Conservation (phyloP, 2,888 invertebrate species). For the Scaptomyza tumidula region DNA sequence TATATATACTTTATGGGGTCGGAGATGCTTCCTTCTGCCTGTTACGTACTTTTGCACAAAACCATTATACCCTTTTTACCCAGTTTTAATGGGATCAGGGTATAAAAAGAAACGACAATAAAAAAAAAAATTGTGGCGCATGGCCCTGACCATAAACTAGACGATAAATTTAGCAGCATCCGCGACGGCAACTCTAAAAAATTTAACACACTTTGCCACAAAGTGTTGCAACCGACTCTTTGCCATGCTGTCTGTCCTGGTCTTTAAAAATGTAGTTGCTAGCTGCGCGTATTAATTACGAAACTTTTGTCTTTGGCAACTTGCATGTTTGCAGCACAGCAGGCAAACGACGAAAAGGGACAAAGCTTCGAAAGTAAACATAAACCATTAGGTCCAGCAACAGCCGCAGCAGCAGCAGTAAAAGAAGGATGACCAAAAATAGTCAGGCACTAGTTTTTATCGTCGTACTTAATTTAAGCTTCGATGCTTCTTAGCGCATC, state of each 20-base stretch:
- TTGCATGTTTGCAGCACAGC: constrained; percentile 48
- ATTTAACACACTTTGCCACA: constrained; percentile 39
- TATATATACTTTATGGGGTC: too few species aligned
- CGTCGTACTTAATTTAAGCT: constrained; percentile 29
- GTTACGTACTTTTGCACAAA: too few species aligned
- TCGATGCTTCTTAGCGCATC: constrained; percentile 37
- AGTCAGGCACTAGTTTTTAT: constrained; percentile 34
- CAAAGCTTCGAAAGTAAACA: constrained; percentile 9
- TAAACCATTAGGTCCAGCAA: constrained; percentile 10
- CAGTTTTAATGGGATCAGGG: too few species aligned
- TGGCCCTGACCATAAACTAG: constrained; percentile 38
- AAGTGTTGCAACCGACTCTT: constrained; percentile 11
- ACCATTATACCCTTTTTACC: background rate
- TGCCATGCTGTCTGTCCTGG: background rate
- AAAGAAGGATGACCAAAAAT: constrained; percentile 28
- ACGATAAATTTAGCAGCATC: constrained; percentile 50
- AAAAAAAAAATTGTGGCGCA: constrained; percentile 10
- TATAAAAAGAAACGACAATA: constrained; percentile 3
- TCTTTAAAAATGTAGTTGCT: constrained; percentile 40
- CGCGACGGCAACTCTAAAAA: constrained; percentile 30
- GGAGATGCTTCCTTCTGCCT: too few species aligned
- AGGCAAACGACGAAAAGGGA: constrained; percentile 16
- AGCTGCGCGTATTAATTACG: constrained; percentile 65
- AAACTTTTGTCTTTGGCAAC: constrained; percentile 63
- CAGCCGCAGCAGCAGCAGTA: background rate